These are phyloP conservation scores for Idaea biselata DNA, from an alignment of 2,888 invertebrate species.

Conservation along the genomic window DNA sequence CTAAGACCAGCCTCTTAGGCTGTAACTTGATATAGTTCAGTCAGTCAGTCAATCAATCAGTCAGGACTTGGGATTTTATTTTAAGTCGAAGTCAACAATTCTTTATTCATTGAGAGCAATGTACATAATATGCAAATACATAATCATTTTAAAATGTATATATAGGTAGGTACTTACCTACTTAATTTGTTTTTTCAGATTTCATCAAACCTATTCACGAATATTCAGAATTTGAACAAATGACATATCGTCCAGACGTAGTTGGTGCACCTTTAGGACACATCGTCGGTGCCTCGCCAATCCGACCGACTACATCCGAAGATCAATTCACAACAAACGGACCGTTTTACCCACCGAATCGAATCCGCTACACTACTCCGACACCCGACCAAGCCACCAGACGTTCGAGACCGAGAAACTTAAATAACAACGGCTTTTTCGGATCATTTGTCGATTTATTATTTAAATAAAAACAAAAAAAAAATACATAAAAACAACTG, in stretches of 20 bases:
- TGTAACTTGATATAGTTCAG: too few relatives aligned
- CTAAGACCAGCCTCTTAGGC: too few relatives aligned
- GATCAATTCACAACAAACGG: slow-evolving; percentile 16
- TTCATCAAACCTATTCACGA: slow-evolving; percentile 66
- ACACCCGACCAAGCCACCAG: slow-evolving; percentile 25
- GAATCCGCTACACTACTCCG: slow-evolving; percentile 24
- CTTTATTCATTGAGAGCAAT: too few relatives aligned
- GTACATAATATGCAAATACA: too few relatives aligned
- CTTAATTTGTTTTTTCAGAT: slow-evolving; percentile 45
- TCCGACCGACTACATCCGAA: slow-evolving; percentile 38
- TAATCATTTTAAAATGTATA: too few relatives aligned
- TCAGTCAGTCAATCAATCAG: too few relatives aligned
- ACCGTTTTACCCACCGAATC: slow-evolving; percentile 10
- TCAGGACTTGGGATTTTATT: too few relatives aligned
- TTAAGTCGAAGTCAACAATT: too few relatives aligned
- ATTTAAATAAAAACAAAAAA: slow-evolving; percentile 49
- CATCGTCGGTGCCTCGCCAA: slow-evolving; percentile 54
- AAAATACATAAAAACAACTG: not conserved
- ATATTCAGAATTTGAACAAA: slow-evolving; percentile 38
- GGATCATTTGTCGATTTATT: slow-evolving; percentile 68
- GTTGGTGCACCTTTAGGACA: slow-evolving; percentile 59
- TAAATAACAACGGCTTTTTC: slow-evolving; percentile 45
- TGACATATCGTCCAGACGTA: slow-evolving; percentile 51
- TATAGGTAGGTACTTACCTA: not conserved
- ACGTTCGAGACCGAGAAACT: slow-evolving; percentile 39